Percentiles rank a stretch among this genome's conserved stretches.
phyloP scores from a whole-genome alignment of 2,797 vertebrate species.

The Amblyopsis hoosieri region DNA sequence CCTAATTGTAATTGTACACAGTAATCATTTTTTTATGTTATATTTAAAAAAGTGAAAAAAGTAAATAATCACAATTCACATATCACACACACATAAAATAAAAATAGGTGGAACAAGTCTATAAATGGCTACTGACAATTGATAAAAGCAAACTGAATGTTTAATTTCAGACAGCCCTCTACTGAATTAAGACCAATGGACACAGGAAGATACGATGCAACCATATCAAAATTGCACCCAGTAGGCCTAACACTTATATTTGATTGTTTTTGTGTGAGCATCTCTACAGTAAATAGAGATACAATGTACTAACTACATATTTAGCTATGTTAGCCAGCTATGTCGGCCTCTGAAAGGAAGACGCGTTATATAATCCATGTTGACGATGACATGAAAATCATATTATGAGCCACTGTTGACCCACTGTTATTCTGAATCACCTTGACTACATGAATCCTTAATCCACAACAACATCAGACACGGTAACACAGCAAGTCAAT shows the following conservation, averaged over 20 bases:
- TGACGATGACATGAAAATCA: slow-evolving; percentile 22
- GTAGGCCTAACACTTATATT: slow-evolving; percentile 34
- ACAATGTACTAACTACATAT: too few relatives aligned
- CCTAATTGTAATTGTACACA: too few relatives aligned
- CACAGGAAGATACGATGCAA: slow-evolving; percentile 35
- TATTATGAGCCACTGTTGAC: slow-evolving; percentile 17
- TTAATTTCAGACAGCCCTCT: slow-evolving; percentile 8
- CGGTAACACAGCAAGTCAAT: slow-evolving; percentile 41
- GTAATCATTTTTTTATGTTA: too few relatives aligned
- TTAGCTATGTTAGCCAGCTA: not conserved
- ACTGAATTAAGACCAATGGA: slow-evolving; percentile 34
- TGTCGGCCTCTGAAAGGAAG: slow-evolving; percentile 1
- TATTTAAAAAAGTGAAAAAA: too few relatives aligned
- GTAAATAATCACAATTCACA: too few relatives aligned
- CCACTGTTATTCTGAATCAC: slow-evolving; percentile 42
- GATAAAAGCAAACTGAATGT: not conserved
- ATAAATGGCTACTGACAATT: not conserved
- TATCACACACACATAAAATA: too few relatives aligned
- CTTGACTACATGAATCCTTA: slow-evolving; percentile 53
- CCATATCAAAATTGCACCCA: slow-evolving; percentile 32
- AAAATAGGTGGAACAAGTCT: too few relatives aligned
- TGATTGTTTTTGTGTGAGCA: not conserved
- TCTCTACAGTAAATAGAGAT: not conserved
- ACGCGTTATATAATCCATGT: not conserved
- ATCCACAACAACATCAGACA: slow-evolving; percentile 27